Evolutionary conservation across 1,140 invertebrate genomes (phyloP).

Genomic region (Asbolus verrucosus): DNA sequence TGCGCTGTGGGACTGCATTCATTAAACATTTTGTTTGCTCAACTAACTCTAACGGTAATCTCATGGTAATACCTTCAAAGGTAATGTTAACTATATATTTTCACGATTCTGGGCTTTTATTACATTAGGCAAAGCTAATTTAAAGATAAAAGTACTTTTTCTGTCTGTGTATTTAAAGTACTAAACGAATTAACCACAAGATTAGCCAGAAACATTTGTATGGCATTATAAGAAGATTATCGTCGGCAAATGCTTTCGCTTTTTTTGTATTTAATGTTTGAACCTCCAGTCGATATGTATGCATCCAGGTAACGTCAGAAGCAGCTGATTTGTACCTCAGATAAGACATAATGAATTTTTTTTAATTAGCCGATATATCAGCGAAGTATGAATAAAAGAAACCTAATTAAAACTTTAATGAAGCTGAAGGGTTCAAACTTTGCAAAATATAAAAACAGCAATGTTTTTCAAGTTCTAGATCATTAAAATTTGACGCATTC

Average conservation of each 20-base stretch:
- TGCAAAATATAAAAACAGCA: too few species aligned
- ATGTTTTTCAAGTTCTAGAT: too few species aligned
- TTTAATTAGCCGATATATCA: too few species aligned
- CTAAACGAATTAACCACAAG: conserved; percentile 36
- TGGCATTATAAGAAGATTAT: conserved; percentile 43
- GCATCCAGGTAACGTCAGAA: too few species aligned
- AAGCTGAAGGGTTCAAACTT: too few species aligned
- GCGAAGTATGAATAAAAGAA: too few species aligned
- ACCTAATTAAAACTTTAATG: too few species aligned
- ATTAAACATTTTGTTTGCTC: conserved; percentile 38
- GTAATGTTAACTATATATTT: conserved; percentile 32
- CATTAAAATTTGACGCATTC: too few species aligned
- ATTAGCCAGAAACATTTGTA: conserved; percentile 36
- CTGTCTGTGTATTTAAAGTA: conserved; percentile 4
- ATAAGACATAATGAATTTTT: too few species aligned
- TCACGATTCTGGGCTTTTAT: conserved; percentile 29
- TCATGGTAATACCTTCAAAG: conserved; percentile 34
- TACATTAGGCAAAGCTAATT: conserved; percentile 35
- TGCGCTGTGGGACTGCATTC: conserved; percentile 32
- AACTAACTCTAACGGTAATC: conserved; percentile 36
- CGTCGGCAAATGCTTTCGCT: conserved; percentile 22
- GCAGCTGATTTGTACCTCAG: too few species aligned
- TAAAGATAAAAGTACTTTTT: conserved; percentile 14
- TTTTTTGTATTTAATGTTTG: conserved; percentile 11
- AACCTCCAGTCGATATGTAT: neutral